phyloP scores from a whole-genome alignment of 2,797 vertebrate genomes.

The Rhyacichthys aspro region DNA sequence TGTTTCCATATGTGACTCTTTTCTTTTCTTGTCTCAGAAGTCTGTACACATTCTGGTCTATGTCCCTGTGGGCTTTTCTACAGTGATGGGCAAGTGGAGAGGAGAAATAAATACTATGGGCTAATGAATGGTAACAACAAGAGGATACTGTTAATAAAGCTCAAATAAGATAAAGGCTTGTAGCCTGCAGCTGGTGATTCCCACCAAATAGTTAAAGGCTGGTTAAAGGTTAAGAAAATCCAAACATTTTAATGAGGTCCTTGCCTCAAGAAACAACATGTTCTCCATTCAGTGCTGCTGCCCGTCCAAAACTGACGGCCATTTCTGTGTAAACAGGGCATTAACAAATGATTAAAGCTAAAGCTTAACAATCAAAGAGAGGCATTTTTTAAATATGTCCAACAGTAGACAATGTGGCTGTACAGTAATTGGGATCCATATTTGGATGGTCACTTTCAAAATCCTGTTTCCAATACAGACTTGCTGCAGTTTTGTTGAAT shows the following conservation, averaged over 20 bases:
- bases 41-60: constrained; percentile 70
- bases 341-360: constrained; percentile 62
- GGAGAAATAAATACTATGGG: constrained; percentile 73
- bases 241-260: constrained; percentile 61
- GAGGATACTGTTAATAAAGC: constrained; percentile 66
- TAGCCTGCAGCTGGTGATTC: constrained; percentile 73
- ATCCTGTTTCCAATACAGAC: constrained; percentile 47
- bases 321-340: constrained; percentile 67
- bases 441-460: constrained; percentile 61
- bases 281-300: constrained; percentile 72
- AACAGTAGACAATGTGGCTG: constrained; percentile 64
- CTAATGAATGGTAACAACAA: constrained; percentile 60
- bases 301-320: constrained; percentile 56
- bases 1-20: constrained; percentile 32
- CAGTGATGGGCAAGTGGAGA: constrained; percentile 57
- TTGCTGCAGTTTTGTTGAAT: constrained; percentile 53
- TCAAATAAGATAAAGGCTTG: constrained; percentile 67
- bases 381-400: constrained; percentile 53
- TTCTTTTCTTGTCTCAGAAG: constrained; percentile 34
- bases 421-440: constrained; percentile 66
- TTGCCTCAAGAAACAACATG: constrained; percentile 55
- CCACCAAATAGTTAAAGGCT: constrained; percentile 72
- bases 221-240: constrained; percentile 68
- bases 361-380: constrained; percentile 69
- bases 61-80: constrained; percentile 68